Conservation (phyloP, 2,888 invertebrate genomes). For the Thysanoteuthis rhombus region DNA sequence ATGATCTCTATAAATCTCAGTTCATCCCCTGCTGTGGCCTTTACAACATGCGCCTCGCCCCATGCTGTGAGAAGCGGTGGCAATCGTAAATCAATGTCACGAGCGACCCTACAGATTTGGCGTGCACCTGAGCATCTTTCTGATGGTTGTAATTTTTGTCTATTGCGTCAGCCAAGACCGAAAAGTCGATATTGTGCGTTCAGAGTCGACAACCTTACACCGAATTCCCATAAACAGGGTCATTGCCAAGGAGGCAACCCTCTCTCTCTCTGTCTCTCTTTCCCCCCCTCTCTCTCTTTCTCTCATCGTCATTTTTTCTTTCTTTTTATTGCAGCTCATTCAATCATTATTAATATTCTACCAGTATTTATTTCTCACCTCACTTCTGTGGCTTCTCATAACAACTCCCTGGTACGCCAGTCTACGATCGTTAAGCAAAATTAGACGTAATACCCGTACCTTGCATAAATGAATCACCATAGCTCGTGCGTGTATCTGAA, state of each 20-base stretch:
- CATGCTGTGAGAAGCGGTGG: neutral
- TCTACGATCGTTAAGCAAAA: no score
- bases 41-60: neutral
- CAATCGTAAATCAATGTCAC: neutral
- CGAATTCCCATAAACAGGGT: neutral
- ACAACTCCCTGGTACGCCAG: no score
- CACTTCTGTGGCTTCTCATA: no score
- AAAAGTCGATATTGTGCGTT: neutral
- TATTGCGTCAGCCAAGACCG: neutral
- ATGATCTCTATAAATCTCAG: neutral
- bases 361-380: no score
- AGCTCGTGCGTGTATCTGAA: no score
- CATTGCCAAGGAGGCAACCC: neutral
- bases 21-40: neutral
- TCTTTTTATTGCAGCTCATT: no score
- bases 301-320: no score
- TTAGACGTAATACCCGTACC: no score
- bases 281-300: no score
- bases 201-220: neutral
- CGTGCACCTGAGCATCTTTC: neutral
- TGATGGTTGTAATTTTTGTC: neutral
- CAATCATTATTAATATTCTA: no score
- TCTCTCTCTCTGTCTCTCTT: no score
- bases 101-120: neutral
- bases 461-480: no score